Evolutionary conservation across 2,888 invertebrate species (phyloP).

Genomic region (Agapostemon virescens): DNA sequence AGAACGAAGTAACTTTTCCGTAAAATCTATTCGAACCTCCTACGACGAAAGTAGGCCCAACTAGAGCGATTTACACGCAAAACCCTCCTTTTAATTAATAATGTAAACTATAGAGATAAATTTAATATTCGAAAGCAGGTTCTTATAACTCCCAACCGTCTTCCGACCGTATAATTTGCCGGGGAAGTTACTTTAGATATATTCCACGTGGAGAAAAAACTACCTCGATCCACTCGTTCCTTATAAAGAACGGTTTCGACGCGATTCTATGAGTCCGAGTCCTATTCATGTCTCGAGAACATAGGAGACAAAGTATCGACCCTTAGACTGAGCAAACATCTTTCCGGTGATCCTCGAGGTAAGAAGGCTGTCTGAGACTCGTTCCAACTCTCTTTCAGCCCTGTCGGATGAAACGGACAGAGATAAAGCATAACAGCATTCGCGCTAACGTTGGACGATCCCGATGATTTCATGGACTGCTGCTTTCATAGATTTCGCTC

Average conservation of each 20-base stretch:
- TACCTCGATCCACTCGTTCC: not conserved
- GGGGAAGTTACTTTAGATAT: not conserved
- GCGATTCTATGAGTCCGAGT: not conserved
- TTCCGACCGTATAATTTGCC: not conserved
- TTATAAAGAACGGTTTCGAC: not conserved
- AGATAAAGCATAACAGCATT: constrained; percentile 45
- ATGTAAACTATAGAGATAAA: not conserved
- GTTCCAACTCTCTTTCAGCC: constrained; percentile 20
- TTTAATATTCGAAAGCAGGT: not conserved
- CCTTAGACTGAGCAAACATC: constrained; percentile 69
- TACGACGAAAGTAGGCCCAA: too few relatives aligned
- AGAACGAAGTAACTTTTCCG: too few relatives aligned
- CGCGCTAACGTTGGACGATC: constrained; percentile 55
- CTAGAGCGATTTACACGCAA: too few relatives aligned
- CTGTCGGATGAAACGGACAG: not conserved
- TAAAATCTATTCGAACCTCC: too few relatives aligned
- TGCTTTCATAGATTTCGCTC: constrained; percentile 51
- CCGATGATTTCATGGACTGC: constrained; percentile 60
- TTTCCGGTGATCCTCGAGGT: constrained; percentile 34
- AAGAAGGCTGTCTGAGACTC: constrained; percentile 38
- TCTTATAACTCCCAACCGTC: not conserved
- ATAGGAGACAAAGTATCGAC: constrained; percentile 47
- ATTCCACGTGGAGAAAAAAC: not conserved
- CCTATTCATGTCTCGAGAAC: constrained; percentile 5
- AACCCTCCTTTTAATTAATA: too few relatives aligned